Percentiles rank a stretch among this genome's conserved stretches.
phyloP scores from a whole-genome alignment of 2,888 invertebrate species.

The Incurvaria masculella region DNA sequence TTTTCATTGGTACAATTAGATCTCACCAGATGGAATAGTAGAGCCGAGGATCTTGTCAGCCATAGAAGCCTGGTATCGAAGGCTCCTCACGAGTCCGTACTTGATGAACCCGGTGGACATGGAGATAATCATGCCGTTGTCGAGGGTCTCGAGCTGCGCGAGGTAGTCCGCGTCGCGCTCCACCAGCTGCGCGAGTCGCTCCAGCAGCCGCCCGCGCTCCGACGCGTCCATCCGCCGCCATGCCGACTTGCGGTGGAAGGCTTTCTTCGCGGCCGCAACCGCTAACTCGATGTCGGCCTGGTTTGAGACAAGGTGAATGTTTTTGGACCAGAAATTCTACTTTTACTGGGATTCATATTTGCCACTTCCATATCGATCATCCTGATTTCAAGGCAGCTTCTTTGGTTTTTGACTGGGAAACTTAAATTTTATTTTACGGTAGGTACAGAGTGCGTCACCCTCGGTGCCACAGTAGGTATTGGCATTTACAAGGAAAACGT shows the following conservation, averaged over 20 bases:
- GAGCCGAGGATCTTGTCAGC: constrained; percentile 82
- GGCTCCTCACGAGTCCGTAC: constrained; percentile 38
- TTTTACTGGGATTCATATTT: too few species aligned
- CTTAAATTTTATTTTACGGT: too few species aligned
- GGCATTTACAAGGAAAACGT: too few species aligned
- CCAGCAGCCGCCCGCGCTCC: constrained; percentile 66
- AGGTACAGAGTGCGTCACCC: too few species aligned
- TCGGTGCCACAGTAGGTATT: too few species aligned
- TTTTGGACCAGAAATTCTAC: too few species aligned
- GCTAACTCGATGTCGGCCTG: constrained; percentile 71
- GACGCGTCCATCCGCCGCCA: constrained; percentile 85
- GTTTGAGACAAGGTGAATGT: too few species aligned
- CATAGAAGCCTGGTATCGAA: constrained; percentile 83
- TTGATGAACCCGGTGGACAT: constrained; percentile 51
- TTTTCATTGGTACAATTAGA: too few species aligned
- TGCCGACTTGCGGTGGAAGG: constrained; percentile 65
- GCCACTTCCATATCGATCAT: too few species aligned
- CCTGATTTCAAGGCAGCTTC: too few species aligned
- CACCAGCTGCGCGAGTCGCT: constrained; percentile 73
- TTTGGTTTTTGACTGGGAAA: too few species aligned
- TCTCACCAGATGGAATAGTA: constrained; percentile 57
- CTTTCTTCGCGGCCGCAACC: constrained; percentile 68
- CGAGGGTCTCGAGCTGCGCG: constrained; percentile 81
- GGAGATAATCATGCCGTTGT: constrained; percentile 82
- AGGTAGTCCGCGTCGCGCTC: constrained; percentile 71